phyloP scores from a whole-genome alignment of 1,140 invertebrate genomes.

The Hetaerina americana region DNA sequence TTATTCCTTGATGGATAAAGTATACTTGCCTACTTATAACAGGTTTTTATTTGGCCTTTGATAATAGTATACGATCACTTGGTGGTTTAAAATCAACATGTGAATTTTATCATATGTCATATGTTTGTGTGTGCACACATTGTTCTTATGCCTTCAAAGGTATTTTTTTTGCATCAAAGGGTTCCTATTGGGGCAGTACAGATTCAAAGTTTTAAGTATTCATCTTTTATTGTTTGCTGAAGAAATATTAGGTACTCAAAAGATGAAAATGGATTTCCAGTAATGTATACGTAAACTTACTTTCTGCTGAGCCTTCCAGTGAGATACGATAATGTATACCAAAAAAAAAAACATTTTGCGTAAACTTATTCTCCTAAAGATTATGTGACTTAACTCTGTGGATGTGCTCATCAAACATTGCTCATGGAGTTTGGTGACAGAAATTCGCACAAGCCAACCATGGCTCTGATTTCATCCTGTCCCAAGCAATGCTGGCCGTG shows the following conservation, averaged over 20 bases:
- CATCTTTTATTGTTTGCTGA: no score
- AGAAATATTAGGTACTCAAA: no score
- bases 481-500: background rate
- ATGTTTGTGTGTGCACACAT: background rate
- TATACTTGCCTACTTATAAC: background rate
- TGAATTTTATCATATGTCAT: background rate
- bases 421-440: background rate
- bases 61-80: background rate
- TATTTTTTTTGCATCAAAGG: background rate
- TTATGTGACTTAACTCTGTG: no score
- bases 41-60: background rate
- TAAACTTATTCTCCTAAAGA: no score
- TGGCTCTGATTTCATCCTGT: background rate
- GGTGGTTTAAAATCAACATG: no score
- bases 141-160: background rate
- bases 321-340: background rate
- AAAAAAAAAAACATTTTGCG: no score
- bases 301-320: background rate
- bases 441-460: background rate
- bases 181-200: background rate
- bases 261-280: background rate
- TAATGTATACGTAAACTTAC: background rate
- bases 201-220: background rate
- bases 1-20: background rate
- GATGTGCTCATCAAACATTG: background rate